Conservation (phyloP, 2,888 invertebrate genomes). For the Uropetala carovei region DNA sequence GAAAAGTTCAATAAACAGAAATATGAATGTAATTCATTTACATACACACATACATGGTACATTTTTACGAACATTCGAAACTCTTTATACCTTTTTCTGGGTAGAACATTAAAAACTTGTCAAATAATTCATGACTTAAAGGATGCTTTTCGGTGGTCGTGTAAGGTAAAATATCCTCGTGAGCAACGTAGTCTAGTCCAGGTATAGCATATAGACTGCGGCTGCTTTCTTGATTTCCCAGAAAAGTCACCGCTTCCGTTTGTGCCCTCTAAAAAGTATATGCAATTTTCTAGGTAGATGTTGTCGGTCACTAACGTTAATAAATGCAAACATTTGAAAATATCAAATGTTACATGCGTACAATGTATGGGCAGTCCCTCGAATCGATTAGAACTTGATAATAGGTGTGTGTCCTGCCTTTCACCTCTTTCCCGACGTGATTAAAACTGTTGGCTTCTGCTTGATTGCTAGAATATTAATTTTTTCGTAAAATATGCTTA, state of each 20-base stretch:
- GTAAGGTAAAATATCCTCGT: constrained; percentile 98
- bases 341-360: constrained; percentile 77
- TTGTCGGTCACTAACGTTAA: not conserved
- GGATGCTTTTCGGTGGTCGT: constrained; percentile 91
- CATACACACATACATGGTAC: not conserved
- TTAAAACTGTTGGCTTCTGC: constrained; percentile 69
- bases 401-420: constrained; percentile 94
- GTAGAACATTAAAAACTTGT: constrained; percentile 92
- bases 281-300: constrained; percentile 48
- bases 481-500: not conserved
- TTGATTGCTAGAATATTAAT: constrained; percentile 57
- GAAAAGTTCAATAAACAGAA: constrained; percentile 64
- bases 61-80: not conserved
- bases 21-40: constrained; percentile 19
- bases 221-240: constrained; percentile 97
- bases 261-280: constrained; percentile 88
- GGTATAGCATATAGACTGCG: constrained; percentile 97
- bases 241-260: constrained; percentile 97
- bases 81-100: constrained; percentile 82
- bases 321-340: constrained; percentile 45
- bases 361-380: constrained; percentile 97
- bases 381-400: constrained; percentile 99
- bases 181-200: constrained; percentile 98
- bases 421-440: constrained; percentile 88
- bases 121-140: constrained; percentile 96